Percentiles rank a stretch among this genome's conserved stretches.
Conservation (phyloP, 2,888 invertebrate species). For the Parapristionchus giblindavisi region DNA sequence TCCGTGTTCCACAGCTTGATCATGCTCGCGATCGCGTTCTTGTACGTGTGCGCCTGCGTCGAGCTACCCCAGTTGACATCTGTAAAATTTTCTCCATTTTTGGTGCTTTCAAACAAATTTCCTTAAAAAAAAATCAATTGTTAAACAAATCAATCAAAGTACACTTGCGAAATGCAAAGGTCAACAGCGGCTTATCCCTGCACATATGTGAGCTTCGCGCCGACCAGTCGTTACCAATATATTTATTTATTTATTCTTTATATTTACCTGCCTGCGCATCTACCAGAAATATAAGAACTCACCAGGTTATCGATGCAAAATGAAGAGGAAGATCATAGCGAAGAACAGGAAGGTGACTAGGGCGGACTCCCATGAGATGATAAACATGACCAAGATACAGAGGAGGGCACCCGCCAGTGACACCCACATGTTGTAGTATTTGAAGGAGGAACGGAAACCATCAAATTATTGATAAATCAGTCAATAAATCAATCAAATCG, state of each 20-base stretch:
- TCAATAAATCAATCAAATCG: too few relatives aligned
- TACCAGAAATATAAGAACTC: neutral
- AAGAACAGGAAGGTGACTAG: constrained; percentile 72
- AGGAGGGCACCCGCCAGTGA: constrained; percentile 83
- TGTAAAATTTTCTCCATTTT: constrained; percentile 59
- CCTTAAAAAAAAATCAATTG: too few relatives aligned
- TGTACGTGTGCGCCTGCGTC: constrained; percentile 94
- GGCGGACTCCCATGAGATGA: constrained; percentile 73
- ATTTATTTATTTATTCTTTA: neutral
- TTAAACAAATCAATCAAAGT: too few relatives aligned
- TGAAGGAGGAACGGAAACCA: constrained; percentile 71
- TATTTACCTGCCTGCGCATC: too few relatives aligned
- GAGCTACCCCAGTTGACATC: constrained; percentile 97
- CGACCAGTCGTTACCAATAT: too few relatives aligned
- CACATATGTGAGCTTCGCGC: too few relatives aligned
- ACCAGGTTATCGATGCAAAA: constrained; percentile 92
- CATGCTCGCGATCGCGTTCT: constrained; percentile 86
- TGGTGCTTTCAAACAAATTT: too few relatives aligned
- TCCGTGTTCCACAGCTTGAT: constrained; percentile 87
- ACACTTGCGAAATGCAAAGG: too few relatives aligned
- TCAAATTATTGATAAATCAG: neutral
- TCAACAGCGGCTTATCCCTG: too few relatives aligned
- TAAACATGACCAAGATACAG: constrained; percentile 74
- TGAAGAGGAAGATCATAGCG: constrained; percentile 84
- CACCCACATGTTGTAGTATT: constrained; percentile 89